These are phyloP conservation scores for Tetranychus cinnabarinus DNA, from an alignment of 1,140 invertebrate genomes.

Conservation along the genomic window DNA sequence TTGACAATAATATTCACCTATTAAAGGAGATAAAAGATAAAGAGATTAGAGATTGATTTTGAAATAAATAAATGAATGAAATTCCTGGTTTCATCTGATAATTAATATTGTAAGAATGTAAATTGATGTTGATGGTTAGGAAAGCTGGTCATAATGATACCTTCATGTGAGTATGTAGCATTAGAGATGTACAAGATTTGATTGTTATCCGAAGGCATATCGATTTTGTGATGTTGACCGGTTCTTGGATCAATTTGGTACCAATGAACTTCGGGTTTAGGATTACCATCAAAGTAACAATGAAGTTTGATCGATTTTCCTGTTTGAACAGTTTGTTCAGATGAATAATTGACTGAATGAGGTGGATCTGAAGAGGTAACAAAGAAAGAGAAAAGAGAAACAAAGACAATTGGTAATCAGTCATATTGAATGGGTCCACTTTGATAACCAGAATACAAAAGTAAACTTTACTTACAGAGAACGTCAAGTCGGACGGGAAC, in stretches of 20 bases:
- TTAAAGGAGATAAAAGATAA: background rate
- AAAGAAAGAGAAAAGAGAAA: too few relatives aligned
- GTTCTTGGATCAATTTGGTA: constrained; percentile 3
- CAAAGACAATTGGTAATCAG: too few relatives aligned
- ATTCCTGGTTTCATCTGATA: too few relatives aligned
- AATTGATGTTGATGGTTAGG: too few relatives aligned
- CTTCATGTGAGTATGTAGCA: constrained; percentile 4
- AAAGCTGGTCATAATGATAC: background rate
- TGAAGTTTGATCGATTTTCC: background rate
- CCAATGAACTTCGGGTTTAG: constrained; percentile 3
- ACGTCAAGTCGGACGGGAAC: constrained; percentile 3
- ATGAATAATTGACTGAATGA: background rate
- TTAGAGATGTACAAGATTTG: background rate
- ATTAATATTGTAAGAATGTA: too few relatives aligned
- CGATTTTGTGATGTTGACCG: background rate
- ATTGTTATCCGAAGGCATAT: background rate
- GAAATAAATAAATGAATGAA: too few relatives aligned
- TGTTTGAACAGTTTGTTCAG: background rate
- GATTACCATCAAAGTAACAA: constrained; percentile 7
- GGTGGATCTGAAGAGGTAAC: background rate
- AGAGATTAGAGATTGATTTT: background rate
- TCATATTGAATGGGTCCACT: too few relatives aligned
- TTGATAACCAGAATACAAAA: too few relatives aligned
- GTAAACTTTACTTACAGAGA: background rate
- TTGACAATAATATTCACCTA: constrained; percentile 15